These are phyloP conservation scores for Ypsolopha sequella DNA, from an alignment of 2,888 invertebrate genomes.

Conservation along the genomic window DNA sequence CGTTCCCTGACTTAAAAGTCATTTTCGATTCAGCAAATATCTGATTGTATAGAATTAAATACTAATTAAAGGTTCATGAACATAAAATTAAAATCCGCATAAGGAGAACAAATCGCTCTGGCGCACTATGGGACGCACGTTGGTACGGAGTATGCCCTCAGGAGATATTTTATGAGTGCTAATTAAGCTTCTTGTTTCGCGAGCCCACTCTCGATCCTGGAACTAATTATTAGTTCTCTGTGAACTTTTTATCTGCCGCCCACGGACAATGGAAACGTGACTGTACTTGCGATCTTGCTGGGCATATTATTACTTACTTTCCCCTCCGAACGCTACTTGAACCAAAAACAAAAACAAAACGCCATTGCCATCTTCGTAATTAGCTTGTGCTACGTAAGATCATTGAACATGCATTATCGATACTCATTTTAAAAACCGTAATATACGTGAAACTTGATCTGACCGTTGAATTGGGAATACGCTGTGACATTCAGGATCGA, in stretches of 20 bases:
- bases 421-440: too few species aligned
- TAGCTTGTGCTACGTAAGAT: not conserved
- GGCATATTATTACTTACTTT: slow-evolving; percentile 8
- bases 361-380: slow-evolving; percentile 14
- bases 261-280: slow-evolving; percentile 66
- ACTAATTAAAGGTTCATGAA: slow-evolving; percentile 18
- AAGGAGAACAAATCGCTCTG: not conserved
- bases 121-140: not conserved
- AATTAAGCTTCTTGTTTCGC: slow-evolving; percentile 60
- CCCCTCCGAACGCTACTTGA: slow-evolving; percentile 19
- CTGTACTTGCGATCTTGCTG: slow-evolving; percentile 43
- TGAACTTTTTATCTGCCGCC: slow-evolving; percentile 59
- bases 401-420: too few species aligned
- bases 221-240: slow-evolving; percentile 58
- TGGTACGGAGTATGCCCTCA: slow-evolving; percentile 10
- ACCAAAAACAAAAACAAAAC: slow-evolving; percentile 15
- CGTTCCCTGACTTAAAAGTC: too few species aligned
- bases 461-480: not conserved
- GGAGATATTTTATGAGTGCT: slow-evolving; percentile 45
- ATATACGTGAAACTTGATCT: not conserved
- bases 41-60: slow-evolving; percentile 5
- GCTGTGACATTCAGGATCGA: not conserved
- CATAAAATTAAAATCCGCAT: slow-evolving; percentile 9
- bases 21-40: too few species aligned
- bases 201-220: slow-evolving; percentile 41